Evolutionary conservation across 2,797 vertebrate species (phyloP), one percentile per base, ranked within the genome.

Genomic region (Liasis olivaceus): DNA sequence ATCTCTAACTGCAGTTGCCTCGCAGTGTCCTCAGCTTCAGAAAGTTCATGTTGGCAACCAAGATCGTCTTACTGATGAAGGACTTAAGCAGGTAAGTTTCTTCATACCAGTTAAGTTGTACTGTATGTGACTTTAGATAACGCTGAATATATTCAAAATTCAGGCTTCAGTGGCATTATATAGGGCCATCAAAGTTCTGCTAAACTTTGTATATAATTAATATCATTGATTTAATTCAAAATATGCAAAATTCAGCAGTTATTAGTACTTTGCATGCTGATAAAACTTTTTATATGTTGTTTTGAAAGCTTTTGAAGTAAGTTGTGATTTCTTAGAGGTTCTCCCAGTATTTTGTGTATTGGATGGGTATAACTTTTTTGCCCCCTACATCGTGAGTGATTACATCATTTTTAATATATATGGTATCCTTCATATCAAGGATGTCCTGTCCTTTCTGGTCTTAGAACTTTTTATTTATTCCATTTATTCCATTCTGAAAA

Each of bases 31-130:
- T 94, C 98, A 98, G 85, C 98, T 99, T 97, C 98, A 99, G 95
- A 99, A 99, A 96, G 98, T 99, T n/a, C 99, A 99, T 22, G 99
- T 99, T 47, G 99, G 99, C 93, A 99, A 99, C 97, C 99, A 99
- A 97, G 99, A 99, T 98, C 99, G 99, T 94, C 98, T 99, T 31
- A 99, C 99, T 0, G 99, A 99, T 95, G 97, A 98, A 93, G 98
- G 99, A 56, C 98, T 99, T 7, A 99, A 98, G 96, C 98, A 99
- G 98, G 99, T 99, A 97, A 96, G 36, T 2, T 64, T 92, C 36
- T 81, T 81, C 72, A 81, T 47, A 47, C 22, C 22, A 47, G 4
- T 81, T 81, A 81, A 81, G 8, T 81, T 81, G 20, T 0, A 0
- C 22, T 81, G 36, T 81, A 81, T 81, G 20, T 24, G 8, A 1